Evolutionary conservation across 1,140 invertebrate genomes (phyloP), one percentile per base, ranked within the genome.

Genomic region (Ostrea edulis): DNA sequence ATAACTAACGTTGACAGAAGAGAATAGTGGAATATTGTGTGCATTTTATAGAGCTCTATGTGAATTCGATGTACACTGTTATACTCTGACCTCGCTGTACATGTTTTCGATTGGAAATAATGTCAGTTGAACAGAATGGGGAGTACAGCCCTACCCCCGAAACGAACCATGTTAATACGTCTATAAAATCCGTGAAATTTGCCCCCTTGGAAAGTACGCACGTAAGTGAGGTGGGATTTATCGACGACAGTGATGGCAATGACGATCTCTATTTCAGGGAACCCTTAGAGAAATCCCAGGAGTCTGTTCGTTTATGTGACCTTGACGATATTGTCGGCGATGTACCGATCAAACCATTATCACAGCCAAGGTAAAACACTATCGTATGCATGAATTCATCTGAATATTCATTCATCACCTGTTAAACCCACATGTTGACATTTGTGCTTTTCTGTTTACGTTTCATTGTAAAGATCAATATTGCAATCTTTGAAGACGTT

Each of bases 381-480:
- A 29, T 29, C 14, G 68, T 77, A 77, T 77, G 68, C 68, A 29
- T 77, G 68, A 77, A 77, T 77, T 77, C 68, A 77, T 25, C 68
- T 77, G 4, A 29, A 77, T 77, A 77, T 77, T 77, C 68, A 77
- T 77, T 29, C 25, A 77, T 77, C 68, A 77, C 68, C 68, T 77
- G 68, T 35, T 25, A 35, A 77, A 25, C 29, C 68, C 25, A 3
- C 25, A 17, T 77, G 68, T 77, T 77, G 68, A 77, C 68, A 77
- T 77, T 77, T 77, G 68, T 77, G 68, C 68, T 77, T 77, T 62
- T 77, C 68, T 77, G 68, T 77, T 77, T 77, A 77, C 68, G 5
- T 77, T 77, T 14, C 29, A 77, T 77, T 77, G 68, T 77, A 5
- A 29, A 35, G 68, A 77, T 77, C 68, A 77, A 77, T 77, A 77